These are phyloP conservation scores for Characodon lateralis DNA, from an alignment of 2,797 vertebrate species.

Conservation along the genomic window DNA sequence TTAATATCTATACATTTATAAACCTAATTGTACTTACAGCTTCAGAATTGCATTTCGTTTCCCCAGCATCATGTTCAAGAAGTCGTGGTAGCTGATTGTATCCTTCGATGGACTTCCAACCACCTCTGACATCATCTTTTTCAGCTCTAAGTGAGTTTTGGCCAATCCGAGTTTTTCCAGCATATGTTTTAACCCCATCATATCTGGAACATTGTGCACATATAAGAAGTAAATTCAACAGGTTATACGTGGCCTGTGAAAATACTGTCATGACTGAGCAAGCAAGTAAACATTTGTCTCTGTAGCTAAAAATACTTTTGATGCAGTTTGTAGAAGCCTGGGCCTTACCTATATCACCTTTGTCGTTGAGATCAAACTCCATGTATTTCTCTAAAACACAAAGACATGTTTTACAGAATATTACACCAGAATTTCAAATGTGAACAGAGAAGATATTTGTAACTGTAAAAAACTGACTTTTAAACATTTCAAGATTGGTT, in stretches of 20 bases:
- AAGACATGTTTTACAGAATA: constrained; percentile 11
- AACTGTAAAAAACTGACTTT: constrained; percentile 71
- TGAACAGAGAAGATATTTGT: neutral
- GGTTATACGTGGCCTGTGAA: neutral
- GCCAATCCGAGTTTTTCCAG: constrained; percentile 85
- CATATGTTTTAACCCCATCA: constrained; percentile 88
- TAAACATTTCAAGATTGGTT: constrained; percentile 83
- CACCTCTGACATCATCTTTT: constrained; percentile 86
- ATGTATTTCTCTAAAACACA: constrained; percentile 83
- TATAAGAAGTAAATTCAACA: neutral
- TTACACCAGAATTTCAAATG: neutral
- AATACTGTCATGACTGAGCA: neutral
- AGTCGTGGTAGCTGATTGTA: constrained; percentile 82
- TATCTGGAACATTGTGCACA: constrained; percentile 66
- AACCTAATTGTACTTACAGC: constrained; percentile 74
- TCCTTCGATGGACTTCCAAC: constrained; percentile 72
- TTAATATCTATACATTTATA: too few species aligned
- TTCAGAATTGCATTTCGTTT: constrained; percentile 85
- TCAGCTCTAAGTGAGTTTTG: constrained; percentile 87
- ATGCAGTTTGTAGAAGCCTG: neutral
- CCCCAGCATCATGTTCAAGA: constrained; percentile 87
- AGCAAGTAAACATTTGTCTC: neutral
- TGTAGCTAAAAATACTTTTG: neutral
- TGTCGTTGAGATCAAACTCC: constrained; percentile 87
- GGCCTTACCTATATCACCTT: constrained; percentile 84